Conservation (phyloP, 37 sponge, comb jelly and placozoan genomes). For the Sycon ciliatum region DNA sequence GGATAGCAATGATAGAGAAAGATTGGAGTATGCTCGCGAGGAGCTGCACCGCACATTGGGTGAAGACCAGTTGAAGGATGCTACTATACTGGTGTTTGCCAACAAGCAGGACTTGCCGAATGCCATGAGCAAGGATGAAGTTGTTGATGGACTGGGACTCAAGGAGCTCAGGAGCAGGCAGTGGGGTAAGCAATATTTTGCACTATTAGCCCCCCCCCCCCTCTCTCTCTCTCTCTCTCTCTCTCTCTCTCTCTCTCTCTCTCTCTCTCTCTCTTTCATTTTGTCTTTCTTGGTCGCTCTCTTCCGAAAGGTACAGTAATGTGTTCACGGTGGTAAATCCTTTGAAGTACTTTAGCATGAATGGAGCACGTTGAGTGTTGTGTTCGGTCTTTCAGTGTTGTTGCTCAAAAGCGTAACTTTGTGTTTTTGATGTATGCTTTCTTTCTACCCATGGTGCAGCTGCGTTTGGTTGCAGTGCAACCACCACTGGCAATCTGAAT, state of each 20-base stretch:
- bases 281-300: neutral
- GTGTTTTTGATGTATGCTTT: too few species aligned
- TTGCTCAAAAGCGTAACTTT: too few species aligned
- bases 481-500: slow-evolving; percentile 50
- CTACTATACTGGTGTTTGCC: slow-evolving; percentile 84
- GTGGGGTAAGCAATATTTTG: slow-evolving; percentile 51
- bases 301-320: too few species aligned
- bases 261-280: too few species aligned
- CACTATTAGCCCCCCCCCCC: neutral
- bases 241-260: neutral
- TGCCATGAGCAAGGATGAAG: slow-evolving; percentile 62
- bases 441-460: slow-evolving; percentile 31
- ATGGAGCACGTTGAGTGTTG: too few species aligned
- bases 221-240: too few species aligned
- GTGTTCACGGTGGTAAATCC: too few species aligned
- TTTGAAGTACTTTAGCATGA: too few species aligned
- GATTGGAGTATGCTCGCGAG: slow-evolving; percentile 44
- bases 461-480: slow-evolving; percentile 63
- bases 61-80: slow-evolving; percentile 86
- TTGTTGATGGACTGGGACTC: slow-evolving; percentile 68
- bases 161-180: slow-evolving; percentile 40
- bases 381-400: too few species aligned
- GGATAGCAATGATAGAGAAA: slow-evolving; percentile 80
- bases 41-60: slow-evolving; percentile 49
- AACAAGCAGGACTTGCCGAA: slow-evolving; percentile 95